These are phyloP conservation scores for Malurus alboscapulatus DNA, from an alignment of 2,113 vertebrate species.

Conservation along the genomic window DNA sequence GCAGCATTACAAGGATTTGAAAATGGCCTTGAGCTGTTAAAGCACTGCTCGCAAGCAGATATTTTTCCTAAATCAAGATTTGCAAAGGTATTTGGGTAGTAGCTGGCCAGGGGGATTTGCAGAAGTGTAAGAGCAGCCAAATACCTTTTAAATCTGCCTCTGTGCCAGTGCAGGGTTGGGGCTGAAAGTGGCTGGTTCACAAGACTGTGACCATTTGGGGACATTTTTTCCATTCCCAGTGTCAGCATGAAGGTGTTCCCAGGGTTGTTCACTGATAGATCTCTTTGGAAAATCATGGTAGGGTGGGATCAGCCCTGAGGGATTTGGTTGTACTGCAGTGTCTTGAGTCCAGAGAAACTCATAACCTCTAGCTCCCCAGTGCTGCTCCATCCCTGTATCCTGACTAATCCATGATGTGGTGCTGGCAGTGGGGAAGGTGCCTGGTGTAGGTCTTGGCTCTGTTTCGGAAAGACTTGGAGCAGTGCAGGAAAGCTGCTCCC, in stretches of 20 bases:
- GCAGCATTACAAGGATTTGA: constrained; percentile 30
- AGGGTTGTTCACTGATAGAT: background rate
- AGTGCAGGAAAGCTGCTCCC: background rate
- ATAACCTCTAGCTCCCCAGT: background rate
- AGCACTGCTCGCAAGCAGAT: background rate
- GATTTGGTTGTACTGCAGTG: background rate
- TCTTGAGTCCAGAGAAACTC: background rate
- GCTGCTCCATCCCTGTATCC: background rate
- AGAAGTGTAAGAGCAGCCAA: background rate
- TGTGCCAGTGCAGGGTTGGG: background rate
- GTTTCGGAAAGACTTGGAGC: background rate
- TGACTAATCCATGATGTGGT: background rate
- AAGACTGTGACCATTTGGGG: background rate
- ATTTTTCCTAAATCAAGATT: constrained; percentile 49
- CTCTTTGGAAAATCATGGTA: background rate
- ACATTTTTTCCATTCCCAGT: background rate
- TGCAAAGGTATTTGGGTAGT: constrained; percentile 42
- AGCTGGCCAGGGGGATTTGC: background rate
- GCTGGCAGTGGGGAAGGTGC: background rate
- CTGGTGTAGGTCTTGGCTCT: background rate
- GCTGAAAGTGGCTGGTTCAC: background rate
- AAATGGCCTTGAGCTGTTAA: constrained; percentile 41
- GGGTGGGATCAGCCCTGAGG: background rate
- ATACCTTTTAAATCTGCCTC: background rate
- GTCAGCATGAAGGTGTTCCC: background rate